Base-by-base conservation (phyloP, 2,888 invertebrate species). In the Athalia rosae region DNA sequence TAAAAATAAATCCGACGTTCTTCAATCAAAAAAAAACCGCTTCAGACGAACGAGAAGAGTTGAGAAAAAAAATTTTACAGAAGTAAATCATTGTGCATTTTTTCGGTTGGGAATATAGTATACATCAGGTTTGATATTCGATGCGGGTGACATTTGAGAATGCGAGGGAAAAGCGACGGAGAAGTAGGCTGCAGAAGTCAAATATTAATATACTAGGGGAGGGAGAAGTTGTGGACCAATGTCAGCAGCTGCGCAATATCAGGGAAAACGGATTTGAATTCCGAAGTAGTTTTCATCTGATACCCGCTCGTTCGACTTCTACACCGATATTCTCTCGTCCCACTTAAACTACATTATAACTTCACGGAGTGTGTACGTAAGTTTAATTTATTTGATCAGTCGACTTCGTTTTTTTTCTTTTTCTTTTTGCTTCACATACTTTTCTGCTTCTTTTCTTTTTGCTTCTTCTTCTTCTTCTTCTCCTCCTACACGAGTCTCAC, bases 181-280 rank as follows among this genome's bases (percentile, higher is more conserved):
- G 50, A n/a, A 41, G 9, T 56, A 50, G 45, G 43, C 11, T 45
- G 62, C 9, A 41, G 41, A 43, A 62, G 9, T 4, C 8, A 43
- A 28, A n/a, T 43, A 63, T 9, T 50, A 8, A 28, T 45, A n/a
- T 43, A 11, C 5, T 50, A 9, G 50, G 9, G 58, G 71, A 71
- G 71, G 71, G 71, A 71, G 71, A 71, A 71, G 56, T 71, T 71
- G 41, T 50, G 71, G 71, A 71, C 71, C 71, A 71, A 58, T 71
- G 71, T 71, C 71, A 71, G 71, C 71, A 71, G 71, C 71, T 71
- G 71, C 71, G 71, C 58, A 58, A 71, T 58, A 71, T 71, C 71
- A 28, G 43, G 71, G 56, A 71, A 71, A 71, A 71, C 71, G 71
- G 71, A 71, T 71, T 58, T 15, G 43, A 71, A 71, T 58, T 71